Conservation (phyloP, 2,888 invertebrate genomes). For the Antheraea yamamai region DNA sequence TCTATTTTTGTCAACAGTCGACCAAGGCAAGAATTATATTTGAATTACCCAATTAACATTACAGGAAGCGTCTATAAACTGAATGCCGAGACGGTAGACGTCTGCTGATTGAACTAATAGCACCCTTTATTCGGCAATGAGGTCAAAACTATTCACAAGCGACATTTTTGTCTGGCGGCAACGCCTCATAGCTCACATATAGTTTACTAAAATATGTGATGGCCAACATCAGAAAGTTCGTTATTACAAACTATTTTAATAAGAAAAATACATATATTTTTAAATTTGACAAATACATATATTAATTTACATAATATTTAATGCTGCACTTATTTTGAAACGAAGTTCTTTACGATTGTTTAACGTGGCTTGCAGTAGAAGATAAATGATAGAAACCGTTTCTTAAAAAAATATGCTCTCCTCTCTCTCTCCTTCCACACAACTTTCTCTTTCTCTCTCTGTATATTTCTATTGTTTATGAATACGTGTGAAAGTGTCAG, state of each 20-base stretch:
- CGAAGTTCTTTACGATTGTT: too few species aligned
- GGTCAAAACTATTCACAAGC: conserved; percentile 35
- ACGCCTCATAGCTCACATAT: neutral
- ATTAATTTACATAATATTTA: too few species aligned
- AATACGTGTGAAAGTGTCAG: too few species aligned
- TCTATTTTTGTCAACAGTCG: neutral
- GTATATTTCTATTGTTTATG: too few species aligned
- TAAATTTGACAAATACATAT: too few species aligned
- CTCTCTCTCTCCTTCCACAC: too few species aligned
- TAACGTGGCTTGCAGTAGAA: too few species aligned
- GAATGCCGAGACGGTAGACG: conserved; percentile 8
- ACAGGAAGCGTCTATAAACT: neutral
- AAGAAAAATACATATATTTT: too few species aligned
- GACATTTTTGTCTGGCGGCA: conserved; percentile 20
- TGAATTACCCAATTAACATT: neutral
- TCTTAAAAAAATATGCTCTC: too few species aligned
- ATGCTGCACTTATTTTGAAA: too few species aligned
- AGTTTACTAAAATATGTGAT: neutral
- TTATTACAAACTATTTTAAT: neutral
- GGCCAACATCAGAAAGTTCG: neutral
- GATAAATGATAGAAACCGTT: too few species aligned
- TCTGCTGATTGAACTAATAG: conserved; percentile 32
- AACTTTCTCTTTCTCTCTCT: too few species aligned
- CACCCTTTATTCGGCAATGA: conserved; percentile 29
- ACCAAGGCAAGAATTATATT: neutral